phyloP scores from a whole-genome alignment of 1,140 invertebrate genomes.

The Saccostrea echinata region DNA sequence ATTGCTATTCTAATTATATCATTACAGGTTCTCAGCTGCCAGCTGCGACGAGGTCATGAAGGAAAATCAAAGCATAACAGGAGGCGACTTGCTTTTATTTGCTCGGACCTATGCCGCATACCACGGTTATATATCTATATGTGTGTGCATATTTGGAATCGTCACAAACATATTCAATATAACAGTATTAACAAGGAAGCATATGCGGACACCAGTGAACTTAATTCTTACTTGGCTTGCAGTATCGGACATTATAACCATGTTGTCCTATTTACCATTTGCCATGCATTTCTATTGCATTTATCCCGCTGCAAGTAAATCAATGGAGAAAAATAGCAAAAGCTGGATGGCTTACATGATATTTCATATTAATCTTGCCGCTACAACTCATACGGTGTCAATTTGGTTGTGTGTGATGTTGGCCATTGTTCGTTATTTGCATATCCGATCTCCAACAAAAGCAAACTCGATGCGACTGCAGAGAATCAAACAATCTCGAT shows the following conservation, averaged over 20 bases:
- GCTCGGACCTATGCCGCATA: slow-evolving; percentile 78
- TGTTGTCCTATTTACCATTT: slow-evolving; percentile 93
- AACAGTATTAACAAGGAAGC: slow-evolving; percentile 88
- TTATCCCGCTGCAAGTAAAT: slow-evolving; percentile 60
- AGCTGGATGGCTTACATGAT: slow-evolving; percentile 75
- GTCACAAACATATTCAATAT: slow-evolving; percentile 94
- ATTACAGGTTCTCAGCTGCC: slow-evolving; percentile 58
- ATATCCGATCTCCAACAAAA: slow-evolving; percentile 87
- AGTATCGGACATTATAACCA: slow-evolving; percentile 91
- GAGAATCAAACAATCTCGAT: slow-evolving; percentile 84
- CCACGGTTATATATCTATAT: slow-evolving; percentile 87
- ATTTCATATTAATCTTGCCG: slow-evolving; percentile 84
- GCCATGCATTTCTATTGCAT: slow-evolving; percentile 84
- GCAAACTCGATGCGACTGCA: slow-evolving; percentile 82
- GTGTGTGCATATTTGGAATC: slow-evolving; percentile 92
- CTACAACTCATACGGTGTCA: slow-evolving; percentile 94
- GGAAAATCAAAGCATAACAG: slow-evolving; percentile 51
- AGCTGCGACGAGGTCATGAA: slow-evolving; percentile 49
- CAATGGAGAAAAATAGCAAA: slow-evolving; percentile 69
- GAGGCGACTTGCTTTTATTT: slow-evolving; percentile 68
- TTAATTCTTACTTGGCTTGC: slow-evolving; percentile 91
- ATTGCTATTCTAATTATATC: background rate
- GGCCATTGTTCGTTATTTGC: slow-evolving; percentile 94
- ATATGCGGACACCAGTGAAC: slow-evolving; percentile 92
- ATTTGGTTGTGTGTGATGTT: slow-evolving; percentile 95